These are phyloP conservation scores for Tychaedon coryphoeus DNA, from an alignment of 2,113 vertebrate genomes.

Conservation along the genomic window DNA sequence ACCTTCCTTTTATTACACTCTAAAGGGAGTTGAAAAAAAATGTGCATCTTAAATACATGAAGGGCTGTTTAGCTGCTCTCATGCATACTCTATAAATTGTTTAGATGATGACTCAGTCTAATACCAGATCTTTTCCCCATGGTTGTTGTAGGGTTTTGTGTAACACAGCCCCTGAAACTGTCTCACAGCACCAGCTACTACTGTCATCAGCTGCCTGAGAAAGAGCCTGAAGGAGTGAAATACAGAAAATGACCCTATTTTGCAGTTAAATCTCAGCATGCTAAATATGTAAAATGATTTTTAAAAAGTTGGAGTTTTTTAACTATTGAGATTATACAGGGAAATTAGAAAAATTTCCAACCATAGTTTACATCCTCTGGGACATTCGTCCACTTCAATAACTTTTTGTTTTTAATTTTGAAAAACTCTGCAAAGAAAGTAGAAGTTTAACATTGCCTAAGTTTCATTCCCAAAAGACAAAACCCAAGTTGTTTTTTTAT, in stretches of 20 bases:
- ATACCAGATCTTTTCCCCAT: background rate
- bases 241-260: background rate
- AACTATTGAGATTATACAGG: background rate
- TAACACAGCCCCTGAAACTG: background rate
- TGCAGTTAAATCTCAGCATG: background rate
- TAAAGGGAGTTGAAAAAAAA: background rate
- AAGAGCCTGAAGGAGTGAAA: background rate
- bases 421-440: background rate
- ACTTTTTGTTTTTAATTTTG: background rate
- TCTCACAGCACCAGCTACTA: background rate
- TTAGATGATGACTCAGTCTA: background rate
- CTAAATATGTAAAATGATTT: background rate
- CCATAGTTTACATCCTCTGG: background rate
- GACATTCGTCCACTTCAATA: background rate
- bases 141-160: background rate
- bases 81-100: background rate
- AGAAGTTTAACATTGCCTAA: background rate
- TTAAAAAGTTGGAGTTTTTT: background rate
- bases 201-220: background rate
- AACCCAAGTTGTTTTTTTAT: background rate
- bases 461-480: background rate
- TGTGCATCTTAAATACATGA: background rate
- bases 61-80: background rate
- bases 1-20: background rate
- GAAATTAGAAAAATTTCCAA: background rate